These are phyloP conservation scores for Ahaetulla prasina DNA, from an alignment of 2,113 vertebrate species.

Conservation along the genomic window DNA sequence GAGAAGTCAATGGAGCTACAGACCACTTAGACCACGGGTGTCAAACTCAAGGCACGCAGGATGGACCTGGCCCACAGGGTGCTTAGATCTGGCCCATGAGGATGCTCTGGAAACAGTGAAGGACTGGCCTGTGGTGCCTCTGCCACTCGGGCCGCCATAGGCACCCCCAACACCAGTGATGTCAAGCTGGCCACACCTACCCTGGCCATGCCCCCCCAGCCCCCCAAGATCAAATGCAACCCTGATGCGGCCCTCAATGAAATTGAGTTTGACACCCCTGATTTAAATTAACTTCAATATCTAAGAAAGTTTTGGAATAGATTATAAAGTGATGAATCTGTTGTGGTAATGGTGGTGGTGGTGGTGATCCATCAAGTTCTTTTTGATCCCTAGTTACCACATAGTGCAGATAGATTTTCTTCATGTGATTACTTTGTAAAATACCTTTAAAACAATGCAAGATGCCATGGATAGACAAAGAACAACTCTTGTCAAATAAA, in stretches of 20 bases:
- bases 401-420: background rate
- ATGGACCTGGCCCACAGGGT: too few species aligned
- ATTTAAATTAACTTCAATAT: background rate
- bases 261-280: too few species aligned
- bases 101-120: too few species aligned
- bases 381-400: background rate
- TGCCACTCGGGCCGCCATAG: too few species aligned
- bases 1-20: background rate
- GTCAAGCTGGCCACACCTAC: too few species aligned
- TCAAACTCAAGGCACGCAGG: too few species aligned
- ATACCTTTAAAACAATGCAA: background rate
- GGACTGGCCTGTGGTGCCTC: too few species aligned
- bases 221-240: too few species aligned
- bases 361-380: background rate
- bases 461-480: background rate
- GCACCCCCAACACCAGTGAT: too few species aligned
- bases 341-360: background rate
- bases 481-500: background rate
- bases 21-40: background rate
- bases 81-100: too few species aligned
- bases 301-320: background rate
- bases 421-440: background rate
- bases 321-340: background rate
- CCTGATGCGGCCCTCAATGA: too few species aligned
- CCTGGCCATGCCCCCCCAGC: too few species aligned